Percentiles rank a stretch among this genome's conserved stretches.
Evolutionary conservation across 1,140 invertebrate genomes (phyloP).

Genomic region (Drosophila kohkoa): DNA sequence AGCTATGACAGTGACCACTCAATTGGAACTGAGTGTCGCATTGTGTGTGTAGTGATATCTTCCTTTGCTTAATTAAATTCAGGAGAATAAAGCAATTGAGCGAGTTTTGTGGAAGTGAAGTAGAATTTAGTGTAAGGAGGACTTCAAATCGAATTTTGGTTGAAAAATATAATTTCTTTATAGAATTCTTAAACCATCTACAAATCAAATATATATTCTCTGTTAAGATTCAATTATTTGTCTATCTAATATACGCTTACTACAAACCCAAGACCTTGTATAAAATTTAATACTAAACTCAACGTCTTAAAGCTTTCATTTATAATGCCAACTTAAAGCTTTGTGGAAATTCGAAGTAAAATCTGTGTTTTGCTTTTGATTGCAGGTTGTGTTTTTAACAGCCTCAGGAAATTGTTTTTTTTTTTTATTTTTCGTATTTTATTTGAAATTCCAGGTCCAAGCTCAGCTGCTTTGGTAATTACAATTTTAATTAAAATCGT

Average conservation of each 20-base stretch:
- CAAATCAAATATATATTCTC: no score
- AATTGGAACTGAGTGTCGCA: constrained; percentile 50
- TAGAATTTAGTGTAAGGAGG: no score
- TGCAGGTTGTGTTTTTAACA: constrained; percentile 10
- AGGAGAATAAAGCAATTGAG: constrained; percentile 24
- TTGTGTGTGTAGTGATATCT: constrained; percentile 37
- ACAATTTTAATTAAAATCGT: constrained; percentile 35
- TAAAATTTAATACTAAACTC: not conserved
- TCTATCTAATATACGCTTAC: no score
- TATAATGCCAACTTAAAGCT: not conserved
- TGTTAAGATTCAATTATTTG: no score
- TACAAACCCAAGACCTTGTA: not conserved
- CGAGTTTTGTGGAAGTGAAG: no score
- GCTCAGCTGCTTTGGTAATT: constrained; percentile 20
- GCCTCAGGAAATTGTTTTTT: constrained; percentile 7
- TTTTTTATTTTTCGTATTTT: constrained; percentile 7
- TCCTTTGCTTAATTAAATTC: constrained; percentile 62
- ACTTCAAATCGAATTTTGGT: no score
- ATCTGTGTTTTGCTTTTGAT: not conserved
- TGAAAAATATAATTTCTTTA: no score
- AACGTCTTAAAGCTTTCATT: not conserved
- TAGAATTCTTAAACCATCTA: no score
- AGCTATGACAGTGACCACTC: constrained; percentile 40
- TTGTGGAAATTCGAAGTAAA: not conserved
- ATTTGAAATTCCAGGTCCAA: constrained; percentile 7